phyloP scores from a whole-genome alignment of 2,888 invertebrate species.

The Ichneumon xanthorius region DNA sequence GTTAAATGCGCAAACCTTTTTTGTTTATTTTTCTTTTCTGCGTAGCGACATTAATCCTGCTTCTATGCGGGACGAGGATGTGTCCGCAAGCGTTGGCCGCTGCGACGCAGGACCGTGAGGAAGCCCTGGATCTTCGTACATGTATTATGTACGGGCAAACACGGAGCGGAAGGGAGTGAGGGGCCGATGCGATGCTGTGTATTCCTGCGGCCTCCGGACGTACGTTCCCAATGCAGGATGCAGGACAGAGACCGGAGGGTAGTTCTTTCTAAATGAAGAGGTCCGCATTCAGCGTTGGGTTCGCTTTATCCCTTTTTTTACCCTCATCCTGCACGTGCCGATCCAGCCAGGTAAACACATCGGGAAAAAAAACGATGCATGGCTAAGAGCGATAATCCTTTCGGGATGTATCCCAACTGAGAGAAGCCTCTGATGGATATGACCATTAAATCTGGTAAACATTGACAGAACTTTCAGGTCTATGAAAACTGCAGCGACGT shows the following conservation, averaged over 20 bases:
- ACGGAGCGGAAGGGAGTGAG: background rate
- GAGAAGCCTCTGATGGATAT: too few relatives aligned
- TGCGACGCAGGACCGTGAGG: conserved; percentile 15
- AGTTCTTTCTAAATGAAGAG: conserved; percentile 38
- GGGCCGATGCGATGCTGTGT: conserved; percentile 23
- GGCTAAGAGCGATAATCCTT: conserved; percentile 35
- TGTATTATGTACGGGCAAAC: conserved; percentile 40
- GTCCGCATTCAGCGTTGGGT: conserved; percentile 1
- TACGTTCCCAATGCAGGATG: conserved; percentile 40
- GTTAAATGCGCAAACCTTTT: too few relatives aligned
- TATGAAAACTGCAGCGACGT: too few relatives aligned
- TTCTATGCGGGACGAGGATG: background rate
- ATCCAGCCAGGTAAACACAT: conserved; percentile 7
- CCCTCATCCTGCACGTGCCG: conserved; percentile 1
- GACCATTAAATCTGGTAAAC: too few relatives aligned
- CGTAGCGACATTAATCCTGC: background rate
- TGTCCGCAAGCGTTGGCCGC: conserved; percentile 19
- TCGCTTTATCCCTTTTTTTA: conserved; percentile 3
- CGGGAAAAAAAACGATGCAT: background rate
- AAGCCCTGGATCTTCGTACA: conserved; percentile 30
- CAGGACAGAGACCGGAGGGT: conserved; percentile 17
- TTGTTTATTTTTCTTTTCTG: background rate
- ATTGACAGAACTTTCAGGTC: too few relatives aligned
- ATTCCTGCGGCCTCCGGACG: conserved; percentile 21
- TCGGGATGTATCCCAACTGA: background rate